Conservation (phyloP, 2,113 vertebrate genomes). For the Platycercus adscitus region DNA sequence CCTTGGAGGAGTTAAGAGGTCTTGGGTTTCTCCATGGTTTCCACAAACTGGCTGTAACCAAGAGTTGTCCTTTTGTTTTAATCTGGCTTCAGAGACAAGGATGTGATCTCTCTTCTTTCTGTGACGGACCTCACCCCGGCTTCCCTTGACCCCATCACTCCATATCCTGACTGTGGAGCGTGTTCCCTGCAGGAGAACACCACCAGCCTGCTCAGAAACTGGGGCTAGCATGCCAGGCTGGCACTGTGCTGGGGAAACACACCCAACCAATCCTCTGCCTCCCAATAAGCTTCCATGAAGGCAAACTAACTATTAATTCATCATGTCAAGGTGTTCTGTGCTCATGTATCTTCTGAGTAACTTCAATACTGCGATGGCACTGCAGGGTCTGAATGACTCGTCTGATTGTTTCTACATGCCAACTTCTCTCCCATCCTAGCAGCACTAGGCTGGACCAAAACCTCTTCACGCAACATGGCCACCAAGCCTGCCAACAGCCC, state of each 20-base stretch:
- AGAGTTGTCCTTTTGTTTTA: neutral
- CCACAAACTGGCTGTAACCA: neutral
- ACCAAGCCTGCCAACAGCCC: neutral
- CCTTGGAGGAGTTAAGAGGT: neutral
- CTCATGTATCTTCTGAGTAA: neutral
- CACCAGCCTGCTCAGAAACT: neutral
- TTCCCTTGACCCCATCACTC: neutral
- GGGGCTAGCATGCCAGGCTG: accelerated
- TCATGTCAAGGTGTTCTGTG: neutral
- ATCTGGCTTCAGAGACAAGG: neutral
- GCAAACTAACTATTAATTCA: neutral
- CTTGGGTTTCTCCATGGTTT: neutral
- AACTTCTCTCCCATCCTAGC: neutral
- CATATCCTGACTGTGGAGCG: accelerated
- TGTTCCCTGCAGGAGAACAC: neutral
- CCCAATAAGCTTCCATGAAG: neutral
- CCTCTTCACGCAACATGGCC: neutral
- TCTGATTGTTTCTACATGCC: neutral
- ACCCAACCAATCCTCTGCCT: neutral
- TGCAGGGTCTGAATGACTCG: neutral
- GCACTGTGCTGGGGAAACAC: neutral
- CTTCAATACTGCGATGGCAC: neutral
- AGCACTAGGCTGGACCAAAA: neutral
- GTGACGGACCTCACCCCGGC: neutral
- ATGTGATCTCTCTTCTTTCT: neutral